These are phyloP conservation scores for Euschistus heros DNA, from an alignment of 1,140 invertebrate species.

Conservation along the genomic window DNA sequence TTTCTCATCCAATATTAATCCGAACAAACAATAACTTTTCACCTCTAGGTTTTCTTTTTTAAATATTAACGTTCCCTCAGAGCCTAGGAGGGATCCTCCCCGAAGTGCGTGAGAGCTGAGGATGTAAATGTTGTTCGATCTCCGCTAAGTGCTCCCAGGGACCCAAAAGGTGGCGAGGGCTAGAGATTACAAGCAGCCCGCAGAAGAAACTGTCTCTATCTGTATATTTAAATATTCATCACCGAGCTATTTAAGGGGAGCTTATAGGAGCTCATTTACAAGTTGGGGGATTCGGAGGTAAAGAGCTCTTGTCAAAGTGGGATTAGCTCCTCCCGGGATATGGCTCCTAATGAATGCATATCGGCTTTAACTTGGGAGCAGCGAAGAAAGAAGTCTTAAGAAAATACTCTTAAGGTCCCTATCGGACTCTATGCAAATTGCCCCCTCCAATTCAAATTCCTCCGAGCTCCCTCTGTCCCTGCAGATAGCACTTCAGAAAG, in stretches of 20 bases:
- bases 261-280: constrained; percentile 24
- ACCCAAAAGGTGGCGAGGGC: no score
- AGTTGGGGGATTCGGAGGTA: constrained; percentile 22
- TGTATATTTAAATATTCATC: constrained; percentile 23
- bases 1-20: no score
- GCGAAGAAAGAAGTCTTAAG: constrained; percentile 5
- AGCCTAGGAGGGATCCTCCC: no score
- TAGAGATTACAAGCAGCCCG: no score
- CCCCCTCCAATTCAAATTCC: constrained; percentile 3
- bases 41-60: no score
- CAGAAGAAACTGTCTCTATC: constrained; percentile 12
- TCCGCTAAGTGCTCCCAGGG: no score
- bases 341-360: constrained; percentile 4
- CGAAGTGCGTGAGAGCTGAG: no score
- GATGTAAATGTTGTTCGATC: no score
- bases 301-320: constrained; percentile 24
- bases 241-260: constrained; percentile 22
- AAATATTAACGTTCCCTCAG: no score
- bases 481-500: background rate
- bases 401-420: constrained; percentile 7
- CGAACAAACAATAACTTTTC: no score
- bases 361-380: constrained; percentile 3
- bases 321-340: constrained; percentile 12
- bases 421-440: constrained; percentile 3
- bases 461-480: background rate